Percentiles rank a stretch among this genome's conserved stretches.
Evolutionary conservation across 2,888 invertebrate genomes (phyloP).

Genomic region (Metalampra italica): DNA sequence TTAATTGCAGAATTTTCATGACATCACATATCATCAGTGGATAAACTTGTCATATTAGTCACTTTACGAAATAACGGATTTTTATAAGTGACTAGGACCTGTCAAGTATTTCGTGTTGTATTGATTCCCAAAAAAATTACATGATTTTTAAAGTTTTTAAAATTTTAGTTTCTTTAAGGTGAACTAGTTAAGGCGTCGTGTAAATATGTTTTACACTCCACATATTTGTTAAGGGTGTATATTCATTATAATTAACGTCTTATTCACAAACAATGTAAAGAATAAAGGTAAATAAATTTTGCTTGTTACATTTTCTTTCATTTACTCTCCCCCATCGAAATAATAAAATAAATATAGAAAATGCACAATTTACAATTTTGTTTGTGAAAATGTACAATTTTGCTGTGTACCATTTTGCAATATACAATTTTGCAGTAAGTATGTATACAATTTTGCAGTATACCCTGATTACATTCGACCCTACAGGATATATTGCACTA

Average conservation of each 20-base stretch:
- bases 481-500: too few species aligned
- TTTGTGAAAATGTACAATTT: too few species aligned
- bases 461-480: too few species aligned
- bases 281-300: constrained; percentile 57
- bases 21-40: too few species aligned
- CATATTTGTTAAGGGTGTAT: constrained; percentile 45
- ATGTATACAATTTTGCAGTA: too few species aligned
- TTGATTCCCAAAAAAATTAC: too few species aligned
- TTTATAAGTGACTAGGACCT: constrained; percentile 3
- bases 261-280: constrained; percentile 57
- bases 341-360: too few species aligned
- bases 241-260: constrained; percentile 47
- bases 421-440: too few species aligned
- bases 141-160: too few species aligned
- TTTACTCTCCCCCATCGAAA: constrained; percentile 12
- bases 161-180: background rate
- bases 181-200: constrained; percentile 16
- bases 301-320: constrained; percentile 48
- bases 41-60: background rate
- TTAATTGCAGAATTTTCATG: too few species aligned
- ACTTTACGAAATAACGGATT: background rate
- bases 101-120: background rate
- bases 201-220: constrained; percentile 60
- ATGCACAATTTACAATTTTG: too few species aligned
- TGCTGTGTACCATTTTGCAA: too few species aligned